Evolutionary conservation across 2,113 vertebrate genomes (phyloP), one percentile per base, ranked within the genome.

Genomic region (Natator depressus): DNA sequence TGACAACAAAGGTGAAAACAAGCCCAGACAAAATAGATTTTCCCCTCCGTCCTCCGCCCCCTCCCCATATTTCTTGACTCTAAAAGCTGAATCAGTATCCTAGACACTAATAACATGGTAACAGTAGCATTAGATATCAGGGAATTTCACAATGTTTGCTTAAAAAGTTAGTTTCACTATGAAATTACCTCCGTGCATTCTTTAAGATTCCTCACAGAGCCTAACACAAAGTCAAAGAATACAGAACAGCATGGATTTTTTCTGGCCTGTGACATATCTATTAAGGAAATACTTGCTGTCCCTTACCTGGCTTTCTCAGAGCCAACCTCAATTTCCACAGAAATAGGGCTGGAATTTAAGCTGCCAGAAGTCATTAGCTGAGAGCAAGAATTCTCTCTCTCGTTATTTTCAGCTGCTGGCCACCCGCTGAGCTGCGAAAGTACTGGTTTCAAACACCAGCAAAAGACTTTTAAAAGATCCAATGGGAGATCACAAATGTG

Each of bases 101-200:
- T 88, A 89, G 88, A 90, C 89, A 93, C 91, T 94, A 95, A 95
- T 96, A 93, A 93, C 81, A 91, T 81, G 90, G 85, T 95, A 96
- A 96, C 80, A 85, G 89, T 86, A 96, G 91, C 90, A 91, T 42
- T 93, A 87, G 89, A 3, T 1, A 87, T 88, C 80, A 12, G 8
- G 80, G 62, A 89, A 94, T 95, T 96, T 94, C 91, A 95, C 91
- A 75, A 96, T 95, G 91, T 88, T 96, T 96, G 89, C 83, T 89
- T 93, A 94, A 95, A 92, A 96, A 97, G 86, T 95, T 95, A 94
- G 93, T 95, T 97, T 97, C 89, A 84, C 90, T 88, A 47, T 87
- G 79, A 97, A 97, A 97, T 97, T 95, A 88, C 85, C 87, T 91
- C 94, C 24, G 8, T 84, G 78, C 79, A 55, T 81, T 96, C 82